Conservation (phyloP, 1,140 invertebrate species). For the Drosophila ercepeae region DNA sequence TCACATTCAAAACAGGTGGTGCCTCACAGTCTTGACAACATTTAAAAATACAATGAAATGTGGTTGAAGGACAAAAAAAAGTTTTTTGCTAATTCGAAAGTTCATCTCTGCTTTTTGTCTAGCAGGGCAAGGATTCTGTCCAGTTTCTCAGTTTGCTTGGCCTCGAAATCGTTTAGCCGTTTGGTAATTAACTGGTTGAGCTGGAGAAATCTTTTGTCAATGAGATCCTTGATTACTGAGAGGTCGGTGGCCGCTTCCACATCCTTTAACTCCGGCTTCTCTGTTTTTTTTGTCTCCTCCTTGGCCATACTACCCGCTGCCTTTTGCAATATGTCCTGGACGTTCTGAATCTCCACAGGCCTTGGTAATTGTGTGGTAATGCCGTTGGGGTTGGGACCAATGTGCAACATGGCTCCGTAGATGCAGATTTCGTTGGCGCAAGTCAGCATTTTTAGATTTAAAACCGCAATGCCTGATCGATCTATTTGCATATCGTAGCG, state of each 20-base stretch:
- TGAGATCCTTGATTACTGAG: conserved; percentile 22
- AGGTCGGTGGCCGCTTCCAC: background rate
- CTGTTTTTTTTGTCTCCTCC: conserved; percentile 34
- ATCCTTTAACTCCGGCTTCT: conserved; percentile 52
- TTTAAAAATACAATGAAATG: conserved; percentile 16
- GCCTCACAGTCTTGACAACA: conserved; percentile 24
- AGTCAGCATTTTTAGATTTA: conserved; percentile 65
- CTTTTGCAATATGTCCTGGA: conserved; percentile 64
- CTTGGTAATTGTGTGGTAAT: conserved; percentile 71
- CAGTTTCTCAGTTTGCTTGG: conserved; percentile 45
- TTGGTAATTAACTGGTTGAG: conserved; percentile 38
- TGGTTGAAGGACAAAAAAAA: conserved; percentile 1
- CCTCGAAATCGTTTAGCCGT: conserved; percentile 55
- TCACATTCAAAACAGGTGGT: conserved; percentile 27
- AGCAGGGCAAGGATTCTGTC: conserved; percentile 57
- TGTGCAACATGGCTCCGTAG: conserved; percentile 67
- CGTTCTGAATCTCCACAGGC: conserved; percentile 53
- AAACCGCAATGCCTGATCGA: conserved; percentile 65
- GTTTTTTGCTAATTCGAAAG: background rate
- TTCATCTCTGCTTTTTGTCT: conserved; percentile 32
- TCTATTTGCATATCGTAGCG: conserved; percentile 79
- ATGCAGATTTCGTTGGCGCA: conserved; percentile 66
- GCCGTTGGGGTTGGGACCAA: conserved; percentile 77
- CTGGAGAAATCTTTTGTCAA: conserved; percentile 44
- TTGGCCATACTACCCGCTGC: conserved; percentile 20